Evolutionary conservation across 2,888 invertebrate species (phyloP), one percentile per base, ranked within the genome.

Genomic region (Aphrophora alni): DNA sequence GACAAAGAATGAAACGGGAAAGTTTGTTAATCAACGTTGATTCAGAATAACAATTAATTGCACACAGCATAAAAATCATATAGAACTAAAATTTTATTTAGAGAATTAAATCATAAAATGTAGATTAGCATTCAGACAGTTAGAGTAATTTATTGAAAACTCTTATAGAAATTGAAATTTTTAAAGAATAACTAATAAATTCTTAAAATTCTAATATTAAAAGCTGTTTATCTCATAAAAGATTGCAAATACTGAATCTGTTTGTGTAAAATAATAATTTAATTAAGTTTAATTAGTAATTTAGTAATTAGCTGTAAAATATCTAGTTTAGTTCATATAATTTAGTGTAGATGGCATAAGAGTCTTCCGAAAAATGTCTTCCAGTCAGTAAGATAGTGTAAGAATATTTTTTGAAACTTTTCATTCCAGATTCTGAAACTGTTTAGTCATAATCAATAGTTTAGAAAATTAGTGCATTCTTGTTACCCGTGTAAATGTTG

Each of bases 321-420:
- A 44, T 8, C 1, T 59, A 59, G 59, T 4, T 59, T 59, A 59
- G 59, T 59, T 59, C 44, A 12, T 59, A 59, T 59, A 59, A 59
- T 59, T 59, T 59, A 59, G 59, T 59, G 21, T 59, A 59, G 59
- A 21, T 21, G 59, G 59, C 59, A 21, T 14, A 59, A 59, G 59
- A 44, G 44, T 44, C 44, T 44, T 44, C 44, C 44, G 14, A 12
- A 12, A 44, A 44, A 44, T 14, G 59, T 59, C 59, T 59, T 59
- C 59, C 59, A 59, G n/a, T 59, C 59, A 59, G 21, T 59, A 8
- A 59, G n/a, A 59, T 44, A 59, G 10, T 59, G 59, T 59, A 8
- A 59, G 59, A 21, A 59, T 59, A 59, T 59, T 59, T 59, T 59
- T 59, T 59, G 59, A 59, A 59, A 59, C n/a, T 59, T 59, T 59